phyloP scores from a whole-genome alignment of 2,113 vertebrate species.

The Xiphophorus hellerii region DNA sequence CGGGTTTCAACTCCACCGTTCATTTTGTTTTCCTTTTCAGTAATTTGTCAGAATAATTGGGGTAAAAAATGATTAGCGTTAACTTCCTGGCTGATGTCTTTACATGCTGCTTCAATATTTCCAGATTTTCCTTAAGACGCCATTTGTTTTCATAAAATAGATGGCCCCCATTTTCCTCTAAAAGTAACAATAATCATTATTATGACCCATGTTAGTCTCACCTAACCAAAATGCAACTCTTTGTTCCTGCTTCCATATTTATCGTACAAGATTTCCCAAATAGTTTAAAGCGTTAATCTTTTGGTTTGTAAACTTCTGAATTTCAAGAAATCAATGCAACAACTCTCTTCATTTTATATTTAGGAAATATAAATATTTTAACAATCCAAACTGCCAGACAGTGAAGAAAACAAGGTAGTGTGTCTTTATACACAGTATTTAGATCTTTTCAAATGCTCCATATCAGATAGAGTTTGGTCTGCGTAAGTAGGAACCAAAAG shows the following conservation, averaged over 20 bases:
- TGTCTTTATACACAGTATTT: neutral
- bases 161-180: neutral
- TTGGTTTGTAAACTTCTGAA: too few species aligned
- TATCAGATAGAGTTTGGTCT: conserved; percentile 53
- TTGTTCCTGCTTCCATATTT: neutral
- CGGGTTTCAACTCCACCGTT: too few species aligned
- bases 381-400: neutral
- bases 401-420: neutral
- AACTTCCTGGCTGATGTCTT: neutral
- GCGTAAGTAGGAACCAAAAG: conserved; percentile 40
- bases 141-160: too few species aligned
- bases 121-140: neutral
- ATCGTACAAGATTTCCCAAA: too few species aligned
- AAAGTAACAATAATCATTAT: neutral
- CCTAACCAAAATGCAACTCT: neutral
- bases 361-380: neutral
- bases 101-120: too few species aligned
- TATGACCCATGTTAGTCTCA: neutral
- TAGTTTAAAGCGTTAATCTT: too few species aligned
- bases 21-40: too few species aligned
- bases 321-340: neutral
- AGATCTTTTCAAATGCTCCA: conserved; percentile 10
- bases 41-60: too few species aligned
- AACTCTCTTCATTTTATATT: neutral
- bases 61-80: neutral